Evolutionary conservation across 2,888 invertebrate species (phyloP), one percentile per base, ranked within the genome.

Genomic region (Athalia circularis): DNA sequence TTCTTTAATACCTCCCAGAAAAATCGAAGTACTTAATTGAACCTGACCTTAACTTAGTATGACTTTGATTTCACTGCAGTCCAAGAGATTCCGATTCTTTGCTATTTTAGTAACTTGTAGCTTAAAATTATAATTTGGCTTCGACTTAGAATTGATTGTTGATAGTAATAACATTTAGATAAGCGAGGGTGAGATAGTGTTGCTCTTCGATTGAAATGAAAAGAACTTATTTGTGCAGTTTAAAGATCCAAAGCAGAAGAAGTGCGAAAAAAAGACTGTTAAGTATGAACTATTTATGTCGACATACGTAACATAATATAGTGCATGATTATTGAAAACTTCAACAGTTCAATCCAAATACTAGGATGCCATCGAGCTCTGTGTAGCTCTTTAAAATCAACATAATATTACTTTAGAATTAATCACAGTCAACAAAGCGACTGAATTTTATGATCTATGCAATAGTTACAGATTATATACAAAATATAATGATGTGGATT

Each of bases 331-430:
- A 57, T 77, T 79, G 77, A 80, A 84, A 85, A 82, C 86, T 86
- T 86, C 87, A 87, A 87, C 86, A 87, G 86, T 87, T 81, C 77
- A 82, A 80, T 85, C 79, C 79, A 81, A 74, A 79, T 80, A 80
- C 62, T 75, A 80, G 80, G 79, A 59, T 54, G n/a, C 54, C n/a
- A 9, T 54, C 7, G n/a, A 54, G 54, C 11, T 4, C 54, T 6
- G 54, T 7, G 54, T 7, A n/a, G 54, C 9, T 54, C 9, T 47
- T 15, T 6, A 52, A n/a, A 7, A 47, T 62, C 15, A 62, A 13
- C 43, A 13, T 43, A 15, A 43, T 43, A 45, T 0, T 62, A 13
- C 8, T 7, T 4, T 54, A 11, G 54, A 9, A 54, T n/a, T 11
- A 11, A 4, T 11, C n/a, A 54, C 54, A 54, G 9, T 54, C 9